Percentiles rank a stretch among this genome's conserved stretches.
Evolutionary conservation across 2,888 invertebrate genomes (phyloP).

Genomic region (Ceratothoa steindachneri): DNA sequence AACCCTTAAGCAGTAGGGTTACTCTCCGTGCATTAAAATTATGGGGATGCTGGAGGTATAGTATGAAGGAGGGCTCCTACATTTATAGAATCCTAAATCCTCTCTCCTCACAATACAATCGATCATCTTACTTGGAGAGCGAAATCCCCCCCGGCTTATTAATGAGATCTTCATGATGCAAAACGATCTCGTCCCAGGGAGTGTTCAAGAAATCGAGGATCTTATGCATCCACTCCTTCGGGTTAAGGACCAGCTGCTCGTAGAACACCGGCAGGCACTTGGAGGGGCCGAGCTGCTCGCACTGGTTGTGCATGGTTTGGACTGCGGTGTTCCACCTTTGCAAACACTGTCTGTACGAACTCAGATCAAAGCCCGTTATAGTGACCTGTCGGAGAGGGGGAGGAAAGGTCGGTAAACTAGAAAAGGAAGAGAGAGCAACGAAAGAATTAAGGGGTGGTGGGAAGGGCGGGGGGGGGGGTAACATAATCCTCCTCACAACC

Average conservation of each 20-base stretch:
- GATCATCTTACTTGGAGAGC: conserved; percentile 92
- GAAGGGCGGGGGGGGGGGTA: neutral
- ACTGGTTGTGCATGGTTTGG: conserved; percentile 89
- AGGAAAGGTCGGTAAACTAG: conserved; percentile 8
- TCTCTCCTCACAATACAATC: no score
- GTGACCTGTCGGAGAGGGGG: conserved; percentile 58
- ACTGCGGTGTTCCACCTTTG: conserved; percentile 95
- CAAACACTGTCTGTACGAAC: conserved; percentile 88
- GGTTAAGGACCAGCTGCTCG: conserved; percentile 94
- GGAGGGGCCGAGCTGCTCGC: conserved; percentile 64
- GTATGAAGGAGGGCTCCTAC: no score
- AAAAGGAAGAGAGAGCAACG: conserved; percentile 12
- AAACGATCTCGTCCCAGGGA: conserved; percentile 90
- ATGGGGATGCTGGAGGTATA: no score
- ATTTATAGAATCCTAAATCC: no score
- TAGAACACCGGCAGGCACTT: conserved; percentile 85
- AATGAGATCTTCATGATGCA: conserved; percentile 96
- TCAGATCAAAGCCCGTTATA: conserved; percentile 90
- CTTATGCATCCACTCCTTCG: conserved; percentile 78
- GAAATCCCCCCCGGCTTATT: conserved; percentile 92
- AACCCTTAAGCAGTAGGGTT: no score
- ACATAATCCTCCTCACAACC: neutral
- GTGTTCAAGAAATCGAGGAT: conserved; percentile 83
- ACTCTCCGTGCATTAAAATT: no score
- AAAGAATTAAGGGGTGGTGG: neutral